phyloP scores from a whole-genome alignment of 2,888 invertebrate genomes.

The Falcaria lacertinaria region DNA sequence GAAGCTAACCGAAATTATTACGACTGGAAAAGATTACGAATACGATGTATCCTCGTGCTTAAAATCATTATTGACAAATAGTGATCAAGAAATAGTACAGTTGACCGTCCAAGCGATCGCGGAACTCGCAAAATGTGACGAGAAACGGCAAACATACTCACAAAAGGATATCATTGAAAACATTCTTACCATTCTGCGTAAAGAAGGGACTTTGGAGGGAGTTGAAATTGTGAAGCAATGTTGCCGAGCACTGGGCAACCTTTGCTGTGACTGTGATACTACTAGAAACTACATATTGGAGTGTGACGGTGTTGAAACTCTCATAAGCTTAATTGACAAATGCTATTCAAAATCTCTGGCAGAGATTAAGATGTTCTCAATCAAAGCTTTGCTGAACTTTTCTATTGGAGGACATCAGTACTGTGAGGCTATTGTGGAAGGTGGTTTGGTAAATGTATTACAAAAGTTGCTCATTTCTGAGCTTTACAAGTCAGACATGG shows the following conservation, averaged over 20 bases:
- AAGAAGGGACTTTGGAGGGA: slow-evolving; percentile 48
- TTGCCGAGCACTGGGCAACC: slow-evolving; percentile 91
- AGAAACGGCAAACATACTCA: slow-evolving; percentile 85
- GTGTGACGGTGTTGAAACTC: slow-evolving; percentile 67
- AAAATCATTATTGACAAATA: slow-evolving; percentile 57
- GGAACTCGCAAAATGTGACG: slow-evolving; percentile 89
- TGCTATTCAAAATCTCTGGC: slow-evolving; percentile 47
- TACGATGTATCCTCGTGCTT: slow-evolving; percentile 66
- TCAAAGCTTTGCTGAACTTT: slow-evolving; percentile 90
- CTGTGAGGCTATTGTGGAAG: slow-evolving; percentile 80
- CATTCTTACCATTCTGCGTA: slow-evolving; percentile 76
- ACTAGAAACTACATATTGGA: slow-evolving; percentile 76
- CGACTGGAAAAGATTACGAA: slow-evolving; percentile 64
- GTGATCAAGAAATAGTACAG: slow-evolving; percentile 72
- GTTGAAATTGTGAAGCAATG: slow-evolving; percentile 84
- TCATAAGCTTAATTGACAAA: slow-evolving; percentile 58
- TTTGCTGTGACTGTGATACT: slow-evolving; percentile 92
- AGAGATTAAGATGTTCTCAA: slow-evolving; percentile 81
- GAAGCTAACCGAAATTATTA: slow-evolving; percentile 67
- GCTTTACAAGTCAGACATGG: slow-evolving; percentile 68
- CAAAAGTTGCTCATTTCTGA: slow-evolving; percentile 72
- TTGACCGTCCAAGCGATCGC: slow-evolving; percentile 86
- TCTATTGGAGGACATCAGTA: slow-evolving; percentile 85
- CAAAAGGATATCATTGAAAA: slow-evolving; percentile 79
- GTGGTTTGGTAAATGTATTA: slow-evolving; percentile 73